Evolutionary conservation across 2,888 invertebrate species (phyloP), one percentile per base, ranked within the genome.

Genomic region (Aporophyla lueneburgensis): DNA sequence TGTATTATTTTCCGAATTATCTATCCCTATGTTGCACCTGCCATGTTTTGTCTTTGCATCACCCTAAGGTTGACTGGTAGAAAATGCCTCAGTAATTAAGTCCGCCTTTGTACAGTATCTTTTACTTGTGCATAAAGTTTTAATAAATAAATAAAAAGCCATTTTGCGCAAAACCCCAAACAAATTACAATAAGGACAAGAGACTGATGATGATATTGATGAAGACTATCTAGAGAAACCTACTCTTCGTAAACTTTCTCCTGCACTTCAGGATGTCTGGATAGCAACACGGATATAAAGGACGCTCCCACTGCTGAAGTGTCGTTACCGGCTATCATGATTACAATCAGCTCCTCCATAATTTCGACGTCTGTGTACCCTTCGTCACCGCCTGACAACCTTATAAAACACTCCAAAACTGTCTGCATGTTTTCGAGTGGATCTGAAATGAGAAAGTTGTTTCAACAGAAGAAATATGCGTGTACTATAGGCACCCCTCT

Each of bases 361-460:
- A 92, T 74, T 58, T 91, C 91, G 5, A 88, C 6, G 46, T 91
- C 85, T 0, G 78, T 83, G 63, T 78, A 88, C 7, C 86, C 79
- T 19, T 33, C 33, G 2, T 84, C 80, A 16, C 81, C 83, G 7
- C 86, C 85, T 19, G 88, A 77, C 5, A 43, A n/a, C 10, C 70
- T 70, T 84, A 81, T 71, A 1, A 81, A 43, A 19, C 59, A 24
- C 27, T 81, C 81, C 51, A 81, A n/a, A 51, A 81, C 65, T 12
- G 81, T 76, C 16, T 56, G 59, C 5, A 19, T 0, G 19, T 59
- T 40, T 33, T 58, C 61, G 21, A 9, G 5, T 10, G 16, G 40
- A 58, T n/a, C 80, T 80, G 61, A 2, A 62, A 80, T 21, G 16
- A 65, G 43, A 21, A 53, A n/a, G 14, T 54, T 0, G 7, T 24